Evolutionary conservation across 2,113 vertebrate genomes (phyloP).

Genomic region (Hippocampus comes): DNA sequence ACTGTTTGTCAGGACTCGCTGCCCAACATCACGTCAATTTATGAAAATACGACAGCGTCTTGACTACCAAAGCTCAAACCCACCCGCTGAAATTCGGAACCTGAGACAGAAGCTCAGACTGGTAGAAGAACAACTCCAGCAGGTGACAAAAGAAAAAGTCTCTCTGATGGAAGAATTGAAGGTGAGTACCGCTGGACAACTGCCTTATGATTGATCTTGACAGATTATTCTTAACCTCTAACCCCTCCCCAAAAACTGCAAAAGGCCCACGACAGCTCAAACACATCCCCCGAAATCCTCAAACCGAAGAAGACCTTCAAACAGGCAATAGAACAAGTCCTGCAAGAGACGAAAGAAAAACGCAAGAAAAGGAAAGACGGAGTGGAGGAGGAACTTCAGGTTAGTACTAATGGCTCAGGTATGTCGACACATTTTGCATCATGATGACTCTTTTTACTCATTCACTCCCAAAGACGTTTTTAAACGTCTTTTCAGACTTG

Average conservation of each 20-base stretch:
- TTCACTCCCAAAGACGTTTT: too few relatives aligned
- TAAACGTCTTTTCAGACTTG: too few relatives aligned
- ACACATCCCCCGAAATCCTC: not conserved
- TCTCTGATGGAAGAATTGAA: not conserved
- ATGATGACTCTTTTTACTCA: too few relatives aligned
- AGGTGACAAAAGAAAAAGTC: slow-evolving; percentile 70
- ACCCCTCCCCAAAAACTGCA: not conserved
- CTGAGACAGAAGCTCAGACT: not conserved
- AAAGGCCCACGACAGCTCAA: not conserved
- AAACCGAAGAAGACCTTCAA: not conserved
- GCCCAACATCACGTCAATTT: not conserved
- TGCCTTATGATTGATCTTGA: not conserved
- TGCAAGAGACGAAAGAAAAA: not conserved
- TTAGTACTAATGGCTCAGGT: not conserved
- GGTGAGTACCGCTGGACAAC: not conserved
- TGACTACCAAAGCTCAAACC: not conserved
- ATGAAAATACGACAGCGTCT: not conserved
- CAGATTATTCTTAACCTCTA: not conserved
- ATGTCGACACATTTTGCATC: not conserved
- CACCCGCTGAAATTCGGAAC: not conserved
- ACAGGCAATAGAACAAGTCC: not conserved
- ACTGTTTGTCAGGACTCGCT: not conserved
- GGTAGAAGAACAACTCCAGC: not conserved
- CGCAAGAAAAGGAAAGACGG: not conserved
- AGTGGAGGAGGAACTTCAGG: not conserved